Percentiles rank a stretch among this genome's conserved stretches.
phyloP scores from a whole-genome alignment of 2,888 invertebrate genomes.

The Lasioglossum figueresi region DNA sequence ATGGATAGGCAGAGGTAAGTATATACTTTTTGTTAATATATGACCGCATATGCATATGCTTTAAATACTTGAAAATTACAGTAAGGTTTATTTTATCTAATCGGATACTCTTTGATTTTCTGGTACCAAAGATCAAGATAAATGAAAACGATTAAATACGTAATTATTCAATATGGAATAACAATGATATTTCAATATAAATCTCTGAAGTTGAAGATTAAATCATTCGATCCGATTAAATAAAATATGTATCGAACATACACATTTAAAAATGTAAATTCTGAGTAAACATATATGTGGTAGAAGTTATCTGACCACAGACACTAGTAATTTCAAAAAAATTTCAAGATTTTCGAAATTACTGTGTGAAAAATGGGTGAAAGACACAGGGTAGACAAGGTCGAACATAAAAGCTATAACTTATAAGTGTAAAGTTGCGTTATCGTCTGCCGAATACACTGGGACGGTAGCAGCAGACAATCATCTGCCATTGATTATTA shows the following conservation, averaged over 20 bases:
- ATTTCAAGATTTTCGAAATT: not conserved
- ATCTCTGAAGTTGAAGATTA: not conserved
- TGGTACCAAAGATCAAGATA: not conserved
- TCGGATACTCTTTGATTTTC: constrained; percentile 3
- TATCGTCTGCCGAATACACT: constrained; percentile 68
- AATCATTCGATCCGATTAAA: constrained; percentile 18
- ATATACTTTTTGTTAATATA: constrained; percentile 22
- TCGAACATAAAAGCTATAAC: constrained; percentile 39
- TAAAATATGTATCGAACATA: not conserved
- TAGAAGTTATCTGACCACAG: constrained; percentile 3
- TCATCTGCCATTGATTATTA: constrained; percentile 57
- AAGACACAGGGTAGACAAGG: constrained; percentile 11
- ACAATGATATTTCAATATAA: not conserved
- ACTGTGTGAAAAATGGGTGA: constrained; percentile 10
- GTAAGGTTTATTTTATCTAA: constrained; percentile 9
- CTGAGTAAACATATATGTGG: constrained; percentile 22
- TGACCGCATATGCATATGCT: constrained; percentile 44
- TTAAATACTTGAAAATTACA: constrained; percentile 22
- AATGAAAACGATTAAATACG: not conserved
- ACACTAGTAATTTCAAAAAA: constrained; percentile 8
- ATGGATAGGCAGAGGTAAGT: constrained; percentile 31
- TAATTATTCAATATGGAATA: not conserved
- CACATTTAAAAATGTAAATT: not conserved
- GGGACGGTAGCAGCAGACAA: constrained; percentile 67
- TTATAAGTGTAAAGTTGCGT: constrained; percentile 39